Evolutionary conservation across 2,113 vertebrate genomes (phyloP), one percentile per base, ranked within the genome.

Genomic region (Tichodroma muraria): DNA sequence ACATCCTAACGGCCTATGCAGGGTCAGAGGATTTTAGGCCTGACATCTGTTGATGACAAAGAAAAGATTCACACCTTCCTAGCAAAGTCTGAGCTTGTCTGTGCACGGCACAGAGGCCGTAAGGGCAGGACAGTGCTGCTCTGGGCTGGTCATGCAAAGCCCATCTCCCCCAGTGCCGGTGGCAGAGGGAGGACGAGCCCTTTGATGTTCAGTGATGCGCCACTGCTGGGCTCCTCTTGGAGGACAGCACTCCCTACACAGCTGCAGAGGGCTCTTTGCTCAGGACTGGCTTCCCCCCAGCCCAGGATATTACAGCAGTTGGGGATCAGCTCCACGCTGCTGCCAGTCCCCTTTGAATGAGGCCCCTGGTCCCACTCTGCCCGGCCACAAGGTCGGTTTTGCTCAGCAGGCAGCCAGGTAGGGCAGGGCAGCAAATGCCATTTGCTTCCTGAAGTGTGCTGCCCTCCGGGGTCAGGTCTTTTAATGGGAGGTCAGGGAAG

Each of bases 1-100:
- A 35, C 70, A 44, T 23, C 73, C 27, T 8, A 72, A 40, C 0
- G 0, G 22, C 16, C n/a, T 42, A 2, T 1, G 2, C 9, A 24
- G 20, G 15, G 79, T 33, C 38, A 54, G 42, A 78, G 60, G 31
- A 35, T 64, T 71, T 76, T 33, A 42, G 15, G n/a, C 18, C 49
- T 8, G 9, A 1, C 42, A 61, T 10, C 40, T 72, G 45, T 37
- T 66, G 52, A 11, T 17, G 16, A 37, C 28, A 47, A 69, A 65
- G 56, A 44, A 89, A 59, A 65, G 16, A 72, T 45, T 85, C 45
- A 70, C 16, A 69, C 54, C 21, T 70, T 33, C 57, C 23, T 1
- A 11, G 33, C 5, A 4, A 35, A 87, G 37, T 30, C 33, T 35
- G 57, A 72, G 73, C 45, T 27, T 4, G 11, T 35, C n/a, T 84